Percentiles rank a stretch among this genome's conserved stretches.
Conservation (phyloP, 2,797 vertebrate species). For the Okamejei kenojei region DNA sequence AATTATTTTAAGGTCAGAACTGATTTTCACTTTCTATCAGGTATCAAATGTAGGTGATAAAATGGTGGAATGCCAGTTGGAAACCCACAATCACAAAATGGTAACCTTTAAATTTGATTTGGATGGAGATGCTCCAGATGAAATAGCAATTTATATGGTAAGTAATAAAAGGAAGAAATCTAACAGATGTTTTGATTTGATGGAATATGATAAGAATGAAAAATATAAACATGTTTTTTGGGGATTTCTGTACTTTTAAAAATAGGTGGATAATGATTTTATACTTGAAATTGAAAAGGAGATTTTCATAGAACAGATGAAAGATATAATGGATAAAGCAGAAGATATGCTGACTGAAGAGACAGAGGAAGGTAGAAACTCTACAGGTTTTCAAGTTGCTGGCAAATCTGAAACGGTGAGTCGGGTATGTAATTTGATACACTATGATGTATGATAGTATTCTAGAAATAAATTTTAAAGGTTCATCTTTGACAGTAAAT, state of each 20-base stretch:
- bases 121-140: conserved; percentile 92
- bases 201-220: background rate
- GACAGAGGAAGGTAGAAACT: conserved; percentile 72
- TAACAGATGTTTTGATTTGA: background rate
- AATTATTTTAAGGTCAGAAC: conserved; percentile 30
- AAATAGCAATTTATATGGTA: conserved; percentile 97
- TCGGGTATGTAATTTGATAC: conserved; percentile 49
- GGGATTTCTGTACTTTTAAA: conserved; percentile 30
- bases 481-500: background rate
- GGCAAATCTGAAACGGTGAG: conserved; percentile 14
- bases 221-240: background rate
- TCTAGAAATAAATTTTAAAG: background rate
- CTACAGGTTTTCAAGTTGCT: conserved; percentile 68
- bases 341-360: conserved; percentile 95
- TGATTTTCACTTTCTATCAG: conserved; percentile 52
- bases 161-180: conserved; percentile 38
- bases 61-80: conserved; percentile 97
- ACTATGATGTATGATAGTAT: background rate
- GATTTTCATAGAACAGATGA: conserved; percentile 94
- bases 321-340: conserved; percentile 96
- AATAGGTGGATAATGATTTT: conserved; percentile 91
- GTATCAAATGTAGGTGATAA: conserved; percentile 94
- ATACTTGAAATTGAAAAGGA: conserved; percentile 87
- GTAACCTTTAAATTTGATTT: conserved; percentile 98
- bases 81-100: conserved; percentile 98